These are phyloP conservation scores for Dendrolimus kikuchii DNA, from an alignment of 1,140 invertebrate genomes.

Conservation along the genomic window DNA sequence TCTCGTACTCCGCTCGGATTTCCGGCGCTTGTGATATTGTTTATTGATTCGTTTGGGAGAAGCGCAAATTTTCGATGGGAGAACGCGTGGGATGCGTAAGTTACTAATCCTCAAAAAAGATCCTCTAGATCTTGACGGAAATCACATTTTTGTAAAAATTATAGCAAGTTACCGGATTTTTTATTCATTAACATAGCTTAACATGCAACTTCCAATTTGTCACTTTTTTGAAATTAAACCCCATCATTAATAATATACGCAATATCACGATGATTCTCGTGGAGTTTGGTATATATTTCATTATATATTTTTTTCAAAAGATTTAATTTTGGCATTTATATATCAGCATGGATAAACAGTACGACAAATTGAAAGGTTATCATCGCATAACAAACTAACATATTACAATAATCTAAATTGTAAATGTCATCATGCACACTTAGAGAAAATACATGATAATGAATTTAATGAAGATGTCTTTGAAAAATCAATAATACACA, in stretches of 20 bases:
- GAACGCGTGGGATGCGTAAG: constrained; percentile 32
- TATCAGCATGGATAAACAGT: no score
- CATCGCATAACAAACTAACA: no score
- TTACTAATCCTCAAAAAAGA: constrained; percentile 39
- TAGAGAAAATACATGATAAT: no score
- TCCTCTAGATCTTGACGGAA: not conserved
- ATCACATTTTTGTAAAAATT: no score
- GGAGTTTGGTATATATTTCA: not conserved
- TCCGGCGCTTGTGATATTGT: constrained; percentile 66
- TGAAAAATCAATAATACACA: no score
- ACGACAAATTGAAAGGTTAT: no score
- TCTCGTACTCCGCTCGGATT: constrained; percentile 64
- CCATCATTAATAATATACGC: constrained; percentile 8
- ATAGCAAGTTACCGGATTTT: no score
- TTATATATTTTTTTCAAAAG: no score
- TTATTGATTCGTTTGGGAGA: constrained; percentile 63
- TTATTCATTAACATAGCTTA: constrained; percentile 16
- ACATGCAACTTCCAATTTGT: constrained; percentile 45
- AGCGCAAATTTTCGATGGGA: constrained; percentile 26
- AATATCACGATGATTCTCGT: constrained; percentile 1
- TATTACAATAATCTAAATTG: no score
- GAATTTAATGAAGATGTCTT: no score
- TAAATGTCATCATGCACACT: no score
- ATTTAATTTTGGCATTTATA: no score
- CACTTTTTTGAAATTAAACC: constrained; percentile 20